Base-by-base conservation (phyloP, 2,797 vertebrate genomes). In the Fundulus diaphanus region DNA sequence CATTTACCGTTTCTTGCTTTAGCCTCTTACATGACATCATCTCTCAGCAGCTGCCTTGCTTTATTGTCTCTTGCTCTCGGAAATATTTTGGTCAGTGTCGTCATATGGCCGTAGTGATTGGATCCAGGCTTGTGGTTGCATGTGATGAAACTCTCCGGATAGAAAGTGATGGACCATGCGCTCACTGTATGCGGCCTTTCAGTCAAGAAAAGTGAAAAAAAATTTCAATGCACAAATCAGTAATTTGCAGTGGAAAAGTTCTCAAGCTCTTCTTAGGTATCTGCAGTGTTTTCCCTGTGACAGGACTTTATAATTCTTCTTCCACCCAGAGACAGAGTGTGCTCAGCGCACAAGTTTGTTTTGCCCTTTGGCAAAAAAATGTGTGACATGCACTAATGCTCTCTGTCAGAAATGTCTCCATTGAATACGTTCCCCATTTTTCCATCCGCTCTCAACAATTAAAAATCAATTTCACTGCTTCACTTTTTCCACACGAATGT, bases 21-120 rank as follows among this genome's bases (percentile, higher is more conserved):
- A 0, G 12, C 82, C 72, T 80, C 71, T 77, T 72, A 85, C 74
- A 88, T 92, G 70, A 89, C 85, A 79, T 91, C 91, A 90, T 82
- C 85, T 78, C 74, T 74, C 76, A 76, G 82, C 88, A 89, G 84
- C 87, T 87, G 82, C 82, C 33, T 70, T 76, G 52, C 79, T 72
- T 76, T 77, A 82, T 68, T 81, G 66, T 37, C 72, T 79, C 69
- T 61, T 75, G 63, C 66, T 77, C 46, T 84, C 51, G 78, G 80
- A 84, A 86, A 74, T 92, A 91, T 90, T 90, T 89, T 92, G 83
- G 89, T 94, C 89, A 90, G 77, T 84, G 77, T 91, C 82, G 90
- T 94, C 91, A 92, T 80, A 84, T 87, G 88, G 87, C 87, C 51
- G 18, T 49, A 57, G 63, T 92, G 91, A 94, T 95, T 94, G 86